These are phyloP conservation scores for Asarcornis scutulata DNA, from an alignment of 2,113 vertebrate species.

Conservation along the genomic window DNA sequence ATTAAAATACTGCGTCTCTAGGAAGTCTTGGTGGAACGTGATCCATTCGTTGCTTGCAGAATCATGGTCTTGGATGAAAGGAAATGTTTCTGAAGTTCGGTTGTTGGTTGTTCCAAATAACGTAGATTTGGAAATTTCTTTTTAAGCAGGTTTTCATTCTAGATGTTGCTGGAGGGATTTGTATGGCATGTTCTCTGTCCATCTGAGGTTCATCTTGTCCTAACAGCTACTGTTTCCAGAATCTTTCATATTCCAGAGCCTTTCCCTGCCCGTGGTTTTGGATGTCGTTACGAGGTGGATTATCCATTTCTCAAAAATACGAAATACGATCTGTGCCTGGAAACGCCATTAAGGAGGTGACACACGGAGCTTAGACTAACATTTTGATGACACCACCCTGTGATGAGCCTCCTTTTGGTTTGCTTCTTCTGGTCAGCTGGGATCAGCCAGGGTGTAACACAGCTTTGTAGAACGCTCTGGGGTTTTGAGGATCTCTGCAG, in stretches of 20 bases:
- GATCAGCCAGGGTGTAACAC: accelerated
- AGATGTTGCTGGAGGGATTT: not conserved
- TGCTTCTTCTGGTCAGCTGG: not conserved
- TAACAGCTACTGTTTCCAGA: not conserved
- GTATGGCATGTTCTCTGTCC: not conserved
- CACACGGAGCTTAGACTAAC: not conserved
- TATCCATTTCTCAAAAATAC: not conserved
- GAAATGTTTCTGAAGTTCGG: not conserved
- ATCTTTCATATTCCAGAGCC: not conserved
- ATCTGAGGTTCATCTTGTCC: not conserved
- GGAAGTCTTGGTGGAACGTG: constrained; percentile 10
- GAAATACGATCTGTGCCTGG: not conserved
- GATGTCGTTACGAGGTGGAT: not conserved
- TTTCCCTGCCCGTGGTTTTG: not conserved
- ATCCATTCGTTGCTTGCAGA: not conserved
- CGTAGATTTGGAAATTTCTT: not conserved
- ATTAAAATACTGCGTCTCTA: not conserved
- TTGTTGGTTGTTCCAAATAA: not conserved
- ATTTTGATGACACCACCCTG: not conserved
- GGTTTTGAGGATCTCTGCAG: not conserved
- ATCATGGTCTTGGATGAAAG: not conserved
- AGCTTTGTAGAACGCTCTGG: not conserved
- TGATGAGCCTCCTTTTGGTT: not conserved
- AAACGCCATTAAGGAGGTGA: not conserved
- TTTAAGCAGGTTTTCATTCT: not conserved